A percentile compares a stretch with the other conserved stretches of the same genome.
These are phyloP conservation scores for Mesembrinibis cayennensis DNA, from an alignment of 2,113 vertebrate species.

Conservation along the genomic window DNA sequence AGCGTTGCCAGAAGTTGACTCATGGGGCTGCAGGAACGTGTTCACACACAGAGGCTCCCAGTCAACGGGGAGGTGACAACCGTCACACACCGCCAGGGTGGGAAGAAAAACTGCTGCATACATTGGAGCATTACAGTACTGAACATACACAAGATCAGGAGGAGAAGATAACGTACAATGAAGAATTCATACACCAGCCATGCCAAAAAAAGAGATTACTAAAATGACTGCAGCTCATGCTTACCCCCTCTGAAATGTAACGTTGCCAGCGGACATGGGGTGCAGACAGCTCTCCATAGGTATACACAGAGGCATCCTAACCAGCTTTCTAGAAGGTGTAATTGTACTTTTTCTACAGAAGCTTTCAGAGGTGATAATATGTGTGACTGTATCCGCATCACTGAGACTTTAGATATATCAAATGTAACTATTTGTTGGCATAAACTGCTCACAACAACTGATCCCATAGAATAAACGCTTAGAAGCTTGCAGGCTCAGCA, in stretches of 20 bases:
- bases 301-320: neutral
- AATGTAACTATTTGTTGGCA: neutral
- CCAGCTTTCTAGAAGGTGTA: neutral
- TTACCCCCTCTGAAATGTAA: neutral
- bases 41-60: accelerated
- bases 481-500: neutral
- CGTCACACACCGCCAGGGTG: accelerated
- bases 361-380: neutral
- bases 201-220: neutral
- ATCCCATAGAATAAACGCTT: neutral
- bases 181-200: neutral
- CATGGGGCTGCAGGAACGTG: accelerated
- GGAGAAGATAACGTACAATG: neutral
- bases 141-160: neutral
- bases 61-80: neutral
- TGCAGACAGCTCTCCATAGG: neutral
- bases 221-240: neutral
- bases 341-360: neutral
- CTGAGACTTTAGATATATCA: neutral
- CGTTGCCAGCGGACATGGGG: accelerated
- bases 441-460: neutral
- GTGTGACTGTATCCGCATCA: neutral
- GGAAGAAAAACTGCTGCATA: neutral
- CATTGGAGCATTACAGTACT: neutral
- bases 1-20: neutral